phyloP scores from a whole-genome alignment of 2,888 invertebrate genomes.

The Cyclophora punctaria region DNA sequence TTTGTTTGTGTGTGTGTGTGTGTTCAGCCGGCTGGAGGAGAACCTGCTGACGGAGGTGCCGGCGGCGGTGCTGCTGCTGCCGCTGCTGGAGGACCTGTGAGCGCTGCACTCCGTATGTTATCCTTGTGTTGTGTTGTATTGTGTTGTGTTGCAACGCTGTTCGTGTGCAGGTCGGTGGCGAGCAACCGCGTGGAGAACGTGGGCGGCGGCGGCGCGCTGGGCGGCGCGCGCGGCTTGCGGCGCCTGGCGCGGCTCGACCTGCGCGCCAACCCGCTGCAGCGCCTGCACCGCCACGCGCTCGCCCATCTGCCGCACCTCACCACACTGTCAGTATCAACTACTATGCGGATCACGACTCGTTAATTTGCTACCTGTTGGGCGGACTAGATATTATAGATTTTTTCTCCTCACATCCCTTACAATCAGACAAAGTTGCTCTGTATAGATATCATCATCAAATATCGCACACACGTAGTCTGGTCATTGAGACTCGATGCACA shows the following conservation, averaged over 20 bases:
- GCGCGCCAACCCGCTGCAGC: constrained; percentile 86
- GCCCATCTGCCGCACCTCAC: constrained; percentile 80
- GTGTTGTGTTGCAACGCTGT: not conserved
- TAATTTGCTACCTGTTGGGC: too few relatives aligned
- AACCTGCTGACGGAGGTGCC: constrained; percentile 80
- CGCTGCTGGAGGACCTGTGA: constrained; percentile 90
- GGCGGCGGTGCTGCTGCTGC: constrained; percentile 81
- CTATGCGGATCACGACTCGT: too few relatives aligned
- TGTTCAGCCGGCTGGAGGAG: constrained; percentile 59
- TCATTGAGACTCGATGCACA: too few relatives aligned
- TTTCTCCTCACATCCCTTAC: too few relatives aligned
- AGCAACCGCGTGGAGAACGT: constrained; percentile 88
- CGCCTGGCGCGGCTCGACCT: constrained; percentile 85
- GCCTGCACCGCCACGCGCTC: constrained; percentile 82
- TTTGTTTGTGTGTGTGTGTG: constrained; percentile 8
- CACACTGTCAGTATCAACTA: constrained; percentile 46
- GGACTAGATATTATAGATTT: too few relatives aligned
- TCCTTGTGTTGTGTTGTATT: not conserved
- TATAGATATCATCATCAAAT: too few relatives aligned
- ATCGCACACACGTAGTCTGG: too few relatives aligned
- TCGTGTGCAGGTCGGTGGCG: constrained; percentile 81
- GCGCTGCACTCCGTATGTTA: constrained; percentile 43
- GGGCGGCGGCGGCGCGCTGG: constrained; percentile 63
- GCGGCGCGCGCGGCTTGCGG: constrained; percentile 36
- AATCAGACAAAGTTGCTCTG: too few relatives aligned